phyloP scores from a whole-genome alignment of 1,140 invertebrate species.

The Monomorium pharaonis region DNA sequence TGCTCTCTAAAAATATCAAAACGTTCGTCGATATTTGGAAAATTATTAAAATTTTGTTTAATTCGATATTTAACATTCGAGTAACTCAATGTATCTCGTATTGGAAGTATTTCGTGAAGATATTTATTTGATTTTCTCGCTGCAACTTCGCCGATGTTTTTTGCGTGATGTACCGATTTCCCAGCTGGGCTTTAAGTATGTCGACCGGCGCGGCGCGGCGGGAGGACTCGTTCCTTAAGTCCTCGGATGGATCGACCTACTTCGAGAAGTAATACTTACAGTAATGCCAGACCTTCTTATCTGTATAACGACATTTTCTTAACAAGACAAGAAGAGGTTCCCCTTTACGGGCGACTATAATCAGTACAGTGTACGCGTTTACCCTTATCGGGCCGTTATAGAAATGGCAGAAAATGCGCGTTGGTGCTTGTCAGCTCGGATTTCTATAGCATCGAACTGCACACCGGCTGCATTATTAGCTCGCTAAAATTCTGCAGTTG shows the following conservation, averaged over 20 bases:
- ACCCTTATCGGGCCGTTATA: slow-evolving; percentile 11
- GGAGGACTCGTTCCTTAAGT: slow-evolving; percentile 31
- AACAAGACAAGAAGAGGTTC: slow-evolving; percentile 22
- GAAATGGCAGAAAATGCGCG: not conserved
- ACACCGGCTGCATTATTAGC: not conserved
- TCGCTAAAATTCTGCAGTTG: slow-evolving; percentile 16
- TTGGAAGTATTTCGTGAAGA: slow-evolving; percentile 21
- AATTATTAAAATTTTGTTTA: not conserved
- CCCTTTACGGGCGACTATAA: not conserved
- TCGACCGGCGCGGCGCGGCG: slow-evolving; percentile 1
- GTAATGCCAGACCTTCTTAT: slow-evolving; percentile 32
- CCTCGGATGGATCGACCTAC: slow-evolving; percentile 53
- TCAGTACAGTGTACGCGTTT: not conserved
- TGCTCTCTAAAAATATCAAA: not conserved
- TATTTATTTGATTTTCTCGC: slow-evolving; percentile 22
- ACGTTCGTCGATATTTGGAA: not conserved
- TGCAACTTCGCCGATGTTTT: slow-evolving; percentile 20
- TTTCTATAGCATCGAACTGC: not conserved
- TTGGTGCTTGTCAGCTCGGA: not conserved
- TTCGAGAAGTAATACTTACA: slow-evolving; percentile 53
- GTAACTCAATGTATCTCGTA: not conserved
- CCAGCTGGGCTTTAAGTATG: slow-evolving; percentile 47
- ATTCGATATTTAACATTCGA: not conserved
- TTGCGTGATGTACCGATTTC: slow-evolving; percentile 40
- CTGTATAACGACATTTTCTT: slow-evolving; percentile 29